phyloP scores from a whole-genome alignment of 2,888 invertebrate species.

The Eristalinus aeneus region DNA sequence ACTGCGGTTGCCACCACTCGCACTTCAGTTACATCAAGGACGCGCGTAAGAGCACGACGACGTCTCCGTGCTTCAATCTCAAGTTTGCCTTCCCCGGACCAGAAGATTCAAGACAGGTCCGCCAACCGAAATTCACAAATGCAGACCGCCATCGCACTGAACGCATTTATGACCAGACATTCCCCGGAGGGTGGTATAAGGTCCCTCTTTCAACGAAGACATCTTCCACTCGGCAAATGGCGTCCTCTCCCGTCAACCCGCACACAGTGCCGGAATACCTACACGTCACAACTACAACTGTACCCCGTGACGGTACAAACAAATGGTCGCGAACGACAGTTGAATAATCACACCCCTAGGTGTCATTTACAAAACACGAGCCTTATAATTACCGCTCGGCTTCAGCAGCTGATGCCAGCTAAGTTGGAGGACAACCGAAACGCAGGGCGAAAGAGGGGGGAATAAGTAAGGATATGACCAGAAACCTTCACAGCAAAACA shows the following conservation, averaged over 20 bases:
- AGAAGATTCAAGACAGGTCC: not conserved
- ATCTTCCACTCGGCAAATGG: not conserved
- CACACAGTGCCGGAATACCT: not conserved
- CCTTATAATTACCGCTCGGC: constrained; percentile 62
- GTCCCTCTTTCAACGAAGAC: not conserved
- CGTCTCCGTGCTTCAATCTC: not conserved
- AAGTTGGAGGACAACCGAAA: not conserved
- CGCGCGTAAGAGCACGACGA: not conserved
- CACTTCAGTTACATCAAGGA: not conserved
- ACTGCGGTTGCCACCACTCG: not conserved
- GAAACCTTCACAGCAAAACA: not conserved
- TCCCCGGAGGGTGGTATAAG: constrained; percentile 13
- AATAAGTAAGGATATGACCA: not conserved
- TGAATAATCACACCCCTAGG: constrained; percentile 67
- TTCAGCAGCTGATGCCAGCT: constrained; percentile 54
- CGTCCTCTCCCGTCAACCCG: not conserved
- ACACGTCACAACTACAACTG: not conserved
- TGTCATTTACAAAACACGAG: constrained; percentile 65
- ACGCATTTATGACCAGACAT: constrained; percentile 24
- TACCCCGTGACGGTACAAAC: constrained; percentile 30
- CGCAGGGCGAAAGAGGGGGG: not conserved
- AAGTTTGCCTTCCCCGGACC: not conserved
- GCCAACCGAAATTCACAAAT: not conserved
- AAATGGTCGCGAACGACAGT: constrained; percentile 62
- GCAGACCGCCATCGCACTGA: not conserved